A percentile compares a stretch with the other conserved stretches of the same genome.
These are phyloP conservation scores for Muscicapa comitata DNA, from an alignment of 2,797 vertebrate species.

Conservation along the genomic window DNA sequence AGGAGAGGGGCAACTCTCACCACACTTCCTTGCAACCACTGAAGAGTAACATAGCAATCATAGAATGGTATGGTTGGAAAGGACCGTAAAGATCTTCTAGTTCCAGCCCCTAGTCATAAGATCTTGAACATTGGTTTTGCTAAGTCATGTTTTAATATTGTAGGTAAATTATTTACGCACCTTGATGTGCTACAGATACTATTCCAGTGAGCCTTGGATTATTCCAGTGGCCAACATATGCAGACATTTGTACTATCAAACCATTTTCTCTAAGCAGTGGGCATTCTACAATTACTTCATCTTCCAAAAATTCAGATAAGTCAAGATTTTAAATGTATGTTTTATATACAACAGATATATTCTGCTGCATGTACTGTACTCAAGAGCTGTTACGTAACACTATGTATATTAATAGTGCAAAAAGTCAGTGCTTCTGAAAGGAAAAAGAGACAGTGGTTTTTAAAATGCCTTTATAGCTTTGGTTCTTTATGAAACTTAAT, in stretches of 20 bases:
- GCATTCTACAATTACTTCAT: slow-evolving; percentile 74
- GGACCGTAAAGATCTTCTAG: neutral
- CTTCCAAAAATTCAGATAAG: slow-evolving; percentile 71
- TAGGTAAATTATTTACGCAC: slow-evolving; percentile 80
- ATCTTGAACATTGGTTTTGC: slow-evolving; percentile 75
- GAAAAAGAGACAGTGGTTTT: slow-evolving; percentile 73
- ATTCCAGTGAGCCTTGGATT: slow-evolving; percentile 75
- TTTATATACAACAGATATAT: slow-evolving; percentile 78
- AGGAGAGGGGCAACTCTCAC: neutral
- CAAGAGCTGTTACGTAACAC: slow-evolving; percentile 78
- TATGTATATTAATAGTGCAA: slow-evolving; percentile 79
- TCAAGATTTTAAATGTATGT: slow-evolving; percentile 76
- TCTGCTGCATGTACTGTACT: slow-evolving; percentile 82
- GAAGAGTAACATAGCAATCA: slow-evolving; percentile 67
- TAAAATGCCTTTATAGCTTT: slow-evolving; percentile 81
- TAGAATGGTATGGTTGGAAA: neutral
- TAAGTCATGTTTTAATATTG: slow-evolving; percentile 78
- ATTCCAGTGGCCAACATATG: slow-evolving; percentile 74
- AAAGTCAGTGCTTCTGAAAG: slow-evolving; percentile 74
- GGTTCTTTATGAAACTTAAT: slow-evolving; percentile 80
- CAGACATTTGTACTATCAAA: slow-evolving; percentile 77
- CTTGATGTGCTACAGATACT: slow-evolving; percentile 71
- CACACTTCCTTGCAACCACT: slow-evolving; percentile 63
- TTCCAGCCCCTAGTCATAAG: slow-evolving; percentile 32
- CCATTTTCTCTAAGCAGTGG: slow-evolving; percentile 77